A percentile compares a stretch with the other conserved stretches of the same genome.
Conservation (phyloP, 2,113 vertebrate species). For the Prionailurus bengalensis region DNA sequence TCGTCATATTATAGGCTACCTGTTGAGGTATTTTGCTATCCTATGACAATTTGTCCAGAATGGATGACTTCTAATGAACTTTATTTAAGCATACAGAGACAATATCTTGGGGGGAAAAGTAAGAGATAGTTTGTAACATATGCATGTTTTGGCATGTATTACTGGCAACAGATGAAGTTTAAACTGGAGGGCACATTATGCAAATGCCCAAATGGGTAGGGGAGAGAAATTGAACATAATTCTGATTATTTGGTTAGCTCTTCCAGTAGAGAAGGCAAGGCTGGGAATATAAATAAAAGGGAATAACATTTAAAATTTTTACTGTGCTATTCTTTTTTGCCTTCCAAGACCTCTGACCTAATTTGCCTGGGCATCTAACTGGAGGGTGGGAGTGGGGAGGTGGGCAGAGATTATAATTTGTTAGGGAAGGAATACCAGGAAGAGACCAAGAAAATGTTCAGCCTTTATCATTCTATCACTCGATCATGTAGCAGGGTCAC, state of each 20-base stretch:
- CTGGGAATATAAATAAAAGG: neutral
- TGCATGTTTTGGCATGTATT: constrained; percentile 34
- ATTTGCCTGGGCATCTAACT: neutral
- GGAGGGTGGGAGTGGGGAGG: neutral
- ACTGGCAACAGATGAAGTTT: constrained; percentile 64
- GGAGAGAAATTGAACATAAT: constrained; percentile 48
- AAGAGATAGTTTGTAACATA: constrained; percentile 48
- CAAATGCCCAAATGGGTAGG: constrained; percentile 14
- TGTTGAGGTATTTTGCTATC: constrained; percentile 16
- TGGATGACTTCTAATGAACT: constrained; percentile 39
- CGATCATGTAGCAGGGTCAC: neutral
- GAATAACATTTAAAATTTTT: neutral
- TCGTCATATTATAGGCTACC: neutral
- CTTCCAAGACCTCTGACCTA: neutral
- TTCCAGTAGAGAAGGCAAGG: neutral
- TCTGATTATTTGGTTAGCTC: constrained; percentile 55
- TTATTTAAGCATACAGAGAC: constrained; percentile 50
- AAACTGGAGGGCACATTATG: constrained; percentile 45
- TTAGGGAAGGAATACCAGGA: neutral
- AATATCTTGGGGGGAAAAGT: neutral
- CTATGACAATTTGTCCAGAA: constrained; percentile 58
- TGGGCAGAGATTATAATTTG: neutral
- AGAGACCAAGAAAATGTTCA: neutral
- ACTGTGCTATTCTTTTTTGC: neutral
- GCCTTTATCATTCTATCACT: neutral